Evolutionary conservation across 64 coral and sea anemone genomes (phyloP).

Genomic region (Actinia equina): DNA sequence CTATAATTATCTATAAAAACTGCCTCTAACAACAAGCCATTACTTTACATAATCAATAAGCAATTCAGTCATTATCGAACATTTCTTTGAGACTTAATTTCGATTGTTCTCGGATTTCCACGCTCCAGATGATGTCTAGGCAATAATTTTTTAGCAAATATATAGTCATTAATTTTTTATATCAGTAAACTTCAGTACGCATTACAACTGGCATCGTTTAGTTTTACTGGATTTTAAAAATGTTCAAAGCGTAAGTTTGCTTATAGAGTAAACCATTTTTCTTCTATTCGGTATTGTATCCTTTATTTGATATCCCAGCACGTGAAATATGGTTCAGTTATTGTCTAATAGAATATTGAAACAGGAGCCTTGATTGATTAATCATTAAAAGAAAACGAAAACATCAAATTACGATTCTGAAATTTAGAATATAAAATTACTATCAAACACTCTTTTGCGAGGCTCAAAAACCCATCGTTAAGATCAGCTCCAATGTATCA

Average conservation of each 20-base stretch:
- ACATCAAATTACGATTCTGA: neutral
- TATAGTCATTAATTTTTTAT: neutral
- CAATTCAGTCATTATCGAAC: neutral
- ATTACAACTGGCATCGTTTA: neutral
- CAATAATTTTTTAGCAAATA: neutral
- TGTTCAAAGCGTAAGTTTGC: neutral
- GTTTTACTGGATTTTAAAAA: neutral
- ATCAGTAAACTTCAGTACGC: neutral
- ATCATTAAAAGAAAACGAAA: neutral
- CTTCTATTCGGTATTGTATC: neutral
- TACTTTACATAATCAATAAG: neutral
- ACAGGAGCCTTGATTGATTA: neutral
- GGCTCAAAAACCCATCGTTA: neutral
- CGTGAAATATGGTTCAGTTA: neutral
- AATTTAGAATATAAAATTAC: neutral
- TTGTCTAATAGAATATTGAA: conserved; percentile 2
- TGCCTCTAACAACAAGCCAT: neutral
- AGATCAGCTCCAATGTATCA: neutral
- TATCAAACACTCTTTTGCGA: neutral
- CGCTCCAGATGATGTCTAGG: neutral
- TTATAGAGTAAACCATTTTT: neutral
- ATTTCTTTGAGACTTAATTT: neutral
- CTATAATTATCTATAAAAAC: neutral
- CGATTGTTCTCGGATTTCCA: neutral
- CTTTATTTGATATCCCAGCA: neutral